Evolutionary conservation across 2,888 invertebrate genomes (phyloP), one percentile per base, ranked within the genome.

Genomic region (Drosophila macrospina): DNA sequence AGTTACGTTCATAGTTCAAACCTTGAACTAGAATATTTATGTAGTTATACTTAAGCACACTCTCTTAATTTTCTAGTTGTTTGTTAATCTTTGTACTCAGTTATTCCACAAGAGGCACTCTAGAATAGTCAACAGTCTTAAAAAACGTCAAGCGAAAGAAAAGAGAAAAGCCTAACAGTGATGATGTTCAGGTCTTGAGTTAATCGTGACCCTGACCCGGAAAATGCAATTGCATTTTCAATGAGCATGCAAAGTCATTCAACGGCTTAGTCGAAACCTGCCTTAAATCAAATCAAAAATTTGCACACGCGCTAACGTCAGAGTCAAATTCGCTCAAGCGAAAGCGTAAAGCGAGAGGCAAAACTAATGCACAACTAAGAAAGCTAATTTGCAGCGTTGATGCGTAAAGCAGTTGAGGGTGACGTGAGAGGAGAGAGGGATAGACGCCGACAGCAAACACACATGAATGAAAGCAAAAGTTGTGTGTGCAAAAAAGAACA

Each of bases 371-470:
- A 34, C 61, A 69, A 68, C 77, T 74, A 57, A 68, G 78, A 68
- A 62, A 69, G 80, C 80, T 80, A 81, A 83, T 83, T 78, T 59
- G 72, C 61, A 54, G 67, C 68, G 50, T 47, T 81, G 84, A 80
- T 78, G 84, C 80, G 80, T 78, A 70, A 74, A 66, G 57, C 7
- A 5, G 16, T 28, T 5, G 13, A 15, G 59, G 7, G 15, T 16
- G 30, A 28, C 2, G 8, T 16, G 6, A 20, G 45, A 7, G 15
- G 47, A n/a, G 28, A 42, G 39, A 32, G 37, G 34, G 10, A 37
- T 4, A 36, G 13, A 28, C 28, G 44, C 28, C 39, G n/a, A 36
- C 24, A 34, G 24, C 39, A 34, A 32, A 34, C n/a, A 51, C 16
- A 69, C 42, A 70, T 74, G 66, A 71, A 71, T 75, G 75, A 74